A percentile compares a stretch with the other conserved stretches of the same genome.
phyloP scores from a whole-genome alignment of 1,140 invertebrate genomes.

The Drosophila sp. region DNA sequence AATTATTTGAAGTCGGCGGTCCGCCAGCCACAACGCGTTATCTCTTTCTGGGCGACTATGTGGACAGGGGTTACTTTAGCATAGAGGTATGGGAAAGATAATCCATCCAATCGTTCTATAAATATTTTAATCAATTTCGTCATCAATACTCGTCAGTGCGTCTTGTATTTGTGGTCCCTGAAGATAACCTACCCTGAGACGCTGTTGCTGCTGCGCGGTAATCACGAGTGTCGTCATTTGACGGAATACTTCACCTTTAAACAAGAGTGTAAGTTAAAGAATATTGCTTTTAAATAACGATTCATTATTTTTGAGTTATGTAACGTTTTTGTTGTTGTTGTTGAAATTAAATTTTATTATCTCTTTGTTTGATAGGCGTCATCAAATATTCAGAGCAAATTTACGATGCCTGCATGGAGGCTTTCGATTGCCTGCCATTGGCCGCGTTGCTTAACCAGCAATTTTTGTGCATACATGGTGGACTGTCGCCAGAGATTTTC shows the following conservation, averaged over 20 bases:
- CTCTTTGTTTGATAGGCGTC: slow-evolving; percentile 89
- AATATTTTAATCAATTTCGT: background rate
- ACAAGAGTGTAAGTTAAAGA: slow-evolving; percentile 97
- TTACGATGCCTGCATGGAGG: slow-evolving; percentile 99
- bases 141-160: slow-evolving; percentile 88
- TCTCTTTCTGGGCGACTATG: slow-evolving; percentile 99
- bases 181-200: slow-evolving; percentile 99
- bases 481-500: slow-evolving; percentile 99
- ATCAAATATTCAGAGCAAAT: slow-evolving; percentile 99
- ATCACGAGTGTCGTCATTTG: slow-evolving; percentile 99
- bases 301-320: background rate
- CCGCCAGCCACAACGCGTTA: slow-evolving; percentile 98
- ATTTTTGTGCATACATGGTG: slow-evolving; percentile 99
- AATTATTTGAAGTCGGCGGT: slow-evolving; percentile 99
- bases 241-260: slow-evolving; percentile 99
- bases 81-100: slow-evolving; percentile 91
- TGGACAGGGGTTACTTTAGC: slow-evolving; percentile 99
- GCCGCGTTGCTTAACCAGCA: slow-evolving; percentile 99
- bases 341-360: background rate
- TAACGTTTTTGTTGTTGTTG: background rate
- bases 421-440: slow-evolving; percentile 99
- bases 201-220: slow-evolving; percentile 98
- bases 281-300: background rate
- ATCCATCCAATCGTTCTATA: background rate
- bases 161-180: slow-evolving; percentile 99